Evolutionary conservation across 1,140 invertebrate genomes (phyloP).

Genomic region (silkworm (Bombyx mori)): DNA sequence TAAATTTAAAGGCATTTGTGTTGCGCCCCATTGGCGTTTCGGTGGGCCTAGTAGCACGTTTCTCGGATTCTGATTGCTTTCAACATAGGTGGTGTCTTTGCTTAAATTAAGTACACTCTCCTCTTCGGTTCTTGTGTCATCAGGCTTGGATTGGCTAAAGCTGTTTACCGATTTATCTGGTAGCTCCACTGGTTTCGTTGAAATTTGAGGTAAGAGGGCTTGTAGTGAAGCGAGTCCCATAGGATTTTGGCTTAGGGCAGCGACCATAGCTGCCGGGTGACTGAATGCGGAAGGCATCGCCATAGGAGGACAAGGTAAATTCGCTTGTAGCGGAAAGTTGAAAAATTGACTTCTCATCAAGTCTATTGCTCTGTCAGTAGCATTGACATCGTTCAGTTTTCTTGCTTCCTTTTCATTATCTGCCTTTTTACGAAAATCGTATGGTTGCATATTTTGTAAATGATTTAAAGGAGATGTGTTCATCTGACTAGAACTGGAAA

Average conservation of each 20-base stretch:
- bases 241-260: conserved; percentile 65
- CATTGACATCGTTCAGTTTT: conserved; percentile 62
- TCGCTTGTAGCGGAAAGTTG: conserved; percentile 74
- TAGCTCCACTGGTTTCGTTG: conserved; percentile 34
- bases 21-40: conserved; percentile 90
- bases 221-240: conserved; percentile 61
- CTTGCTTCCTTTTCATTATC: conserved; percentile 44
- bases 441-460: conserved; percentile 95
- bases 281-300: conserved; percentile 64
- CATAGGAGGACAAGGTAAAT: conserved; percentile 75
- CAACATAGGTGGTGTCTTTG: conserved; percentile 65
- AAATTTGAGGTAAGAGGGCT: conserved; percentile 59
- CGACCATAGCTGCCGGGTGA: conserved; percentile 71
- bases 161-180: conserved; percentile 33
- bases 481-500: conserved; percentile 69
- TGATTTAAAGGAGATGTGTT: conserved; percentile 86
- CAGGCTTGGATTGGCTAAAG: conserved; percentile 29
- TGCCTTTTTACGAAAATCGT: conserved; percentile 85
- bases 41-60: conserved; percentile 78
- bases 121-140: conserved; percentile 75
- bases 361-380: conserved; percentile 68
- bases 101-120: conserved; percentile 82
- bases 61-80: conserved; percentile 55
- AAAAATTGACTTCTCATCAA: conserved; percentile 73
- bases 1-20: conserved; percentile 85